phyloP scores from a whole-genome alignment of 2,113 vertebrate species.

The Hemiscyllium ocellatum region DNA sequence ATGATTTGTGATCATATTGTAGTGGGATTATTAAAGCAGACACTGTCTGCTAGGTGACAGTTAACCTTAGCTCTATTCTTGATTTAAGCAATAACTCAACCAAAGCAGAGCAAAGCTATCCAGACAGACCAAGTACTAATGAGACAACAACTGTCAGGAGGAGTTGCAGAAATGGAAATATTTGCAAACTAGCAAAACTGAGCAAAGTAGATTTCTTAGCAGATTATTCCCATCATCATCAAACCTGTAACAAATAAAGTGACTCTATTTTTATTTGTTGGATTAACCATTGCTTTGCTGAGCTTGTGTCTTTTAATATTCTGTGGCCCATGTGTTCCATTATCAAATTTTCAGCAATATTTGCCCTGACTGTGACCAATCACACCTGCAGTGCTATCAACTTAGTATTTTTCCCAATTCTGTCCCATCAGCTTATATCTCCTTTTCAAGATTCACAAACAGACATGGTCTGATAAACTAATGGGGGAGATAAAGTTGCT shows the following conservation, averaged over 20 bases:
- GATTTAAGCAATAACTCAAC: not conserved
- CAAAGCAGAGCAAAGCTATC: not conserved
- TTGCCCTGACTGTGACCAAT: not conserved
- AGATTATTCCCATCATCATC: not conserved
- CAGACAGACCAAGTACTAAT: not conserved
- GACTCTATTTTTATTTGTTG: not conserved
- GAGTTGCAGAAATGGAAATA: not conserved
- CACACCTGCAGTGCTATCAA: not conserved
- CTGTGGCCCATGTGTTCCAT: not conserved
- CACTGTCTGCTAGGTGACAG: not conserved
- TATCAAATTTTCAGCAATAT: not conserved
- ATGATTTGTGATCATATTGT: not conserved
- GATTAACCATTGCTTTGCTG: not conserved
- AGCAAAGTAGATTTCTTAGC: not conserved
- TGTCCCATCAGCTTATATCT: not conserved
- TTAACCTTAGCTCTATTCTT: not conserved
- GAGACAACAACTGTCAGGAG: not conserved
- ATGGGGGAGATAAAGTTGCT: not conserved
- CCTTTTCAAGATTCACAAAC: not conserved
- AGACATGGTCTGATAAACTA: not conserved
- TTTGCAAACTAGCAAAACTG: not conserved
- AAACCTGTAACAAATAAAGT: not conserved
- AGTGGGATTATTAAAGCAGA: not conserved
- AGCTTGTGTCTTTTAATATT: not conserved
- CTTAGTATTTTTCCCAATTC: not conserved